Evolutionary conservation across 2,113 vertebrate genomes (phyloP).

Genomic region (Percina caprodes): DNA sequence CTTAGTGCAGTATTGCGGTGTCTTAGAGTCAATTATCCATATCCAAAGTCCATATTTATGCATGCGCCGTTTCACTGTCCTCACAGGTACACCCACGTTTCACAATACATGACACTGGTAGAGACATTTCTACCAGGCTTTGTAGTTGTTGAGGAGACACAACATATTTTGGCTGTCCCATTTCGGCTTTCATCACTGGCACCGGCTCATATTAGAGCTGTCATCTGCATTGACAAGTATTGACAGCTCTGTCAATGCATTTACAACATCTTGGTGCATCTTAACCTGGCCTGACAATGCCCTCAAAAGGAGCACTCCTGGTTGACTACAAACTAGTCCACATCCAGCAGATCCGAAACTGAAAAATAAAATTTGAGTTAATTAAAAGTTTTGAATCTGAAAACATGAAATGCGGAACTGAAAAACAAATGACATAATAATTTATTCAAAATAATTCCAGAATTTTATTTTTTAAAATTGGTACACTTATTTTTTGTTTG

Average conservation of each 20-base stretch:
- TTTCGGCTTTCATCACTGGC: background rate
- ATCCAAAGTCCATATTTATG: no score
- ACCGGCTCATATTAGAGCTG: background rate
- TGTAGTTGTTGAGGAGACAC: background rate
- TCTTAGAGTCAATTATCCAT: no score
- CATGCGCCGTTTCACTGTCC: background rate
- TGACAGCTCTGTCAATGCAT: background rate
- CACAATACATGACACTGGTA: background rate
- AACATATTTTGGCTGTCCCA: background rate
- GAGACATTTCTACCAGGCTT: background rate
- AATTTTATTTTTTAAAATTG: no score
- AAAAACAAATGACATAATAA: no score
- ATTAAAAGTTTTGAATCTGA: no score
- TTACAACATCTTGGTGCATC: background rate
- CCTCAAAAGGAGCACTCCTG: background rate
- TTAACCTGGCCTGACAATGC: background rate
- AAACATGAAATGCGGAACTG: no score
- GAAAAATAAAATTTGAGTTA: no score
- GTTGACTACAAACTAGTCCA: no score
- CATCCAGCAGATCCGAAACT: no score
- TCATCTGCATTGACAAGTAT: background rate
- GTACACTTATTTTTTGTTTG: no score
- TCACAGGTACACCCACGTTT: background rate
- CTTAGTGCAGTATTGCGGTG: no score
- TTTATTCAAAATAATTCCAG: no score